These are phyloP conservation scores for Trachelus troglodyta DNA, from an alignment of 2,888 invertebrate species.

Conservation along the genomic window DNA sequence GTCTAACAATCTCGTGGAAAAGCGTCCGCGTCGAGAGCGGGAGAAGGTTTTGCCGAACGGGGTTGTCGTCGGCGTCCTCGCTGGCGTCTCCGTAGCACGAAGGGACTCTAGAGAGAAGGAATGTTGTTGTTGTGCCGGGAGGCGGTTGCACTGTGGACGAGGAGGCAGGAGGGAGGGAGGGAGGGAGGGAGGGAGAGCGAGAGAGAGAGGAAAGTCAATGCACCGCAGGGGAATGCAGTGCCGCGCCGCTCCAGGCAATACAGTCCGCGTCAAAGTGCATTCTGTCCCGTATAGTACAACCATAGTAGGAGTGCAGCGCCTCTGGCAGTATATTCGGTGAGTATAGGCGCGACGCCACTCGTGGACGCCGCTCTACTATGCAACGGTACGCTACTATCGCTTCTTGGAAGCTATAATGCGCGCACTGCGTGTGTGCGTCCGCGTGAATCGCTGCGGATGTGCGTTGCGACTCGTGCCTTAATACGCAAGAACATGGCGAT, in stretches of 20 bases:
- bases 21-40: too few species aligned
- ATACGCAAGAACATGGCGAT: not conserved
- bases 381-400: slow-evolving; percentile 32
- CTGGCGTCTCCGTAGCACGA: slow-evolving; percentile 47
- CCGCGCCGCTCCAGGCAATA: slow-evolving; percentile 46
- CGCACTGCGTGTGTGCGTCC: not conserved
- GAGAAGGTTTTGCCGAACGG: too few species aligned
- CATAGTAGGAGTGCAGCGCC: not conserved
- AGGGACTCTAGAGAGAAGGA: slow-evolving; percentile 56
- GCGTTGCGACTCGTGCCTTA: not conserved
- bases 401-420: slow-evolving; percentile 49
- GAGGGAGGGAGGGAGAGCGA: slow-evolving; percentile 30
- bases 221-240: slow-evolving; percentile 63
- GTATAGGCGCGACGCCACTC: not conserved
- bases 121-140: slow-evolving; percentile 63
- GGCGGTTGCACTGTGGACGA: slow-evolving; percentile 51
- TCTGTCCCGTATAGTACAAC: slow-evolving; percentile 46
- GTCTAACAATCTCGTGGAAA: too few species aligned
- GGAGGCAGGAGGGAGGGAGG: slow-evolving; percentile 36
- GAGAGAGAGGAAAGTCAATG: slow-evolving; percentile 57
- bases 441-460: not conserved
- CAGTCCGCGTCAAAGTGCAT: slow-evolving; percentile 56
- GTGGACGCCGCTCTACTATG: slow-evolving; percentile 1
- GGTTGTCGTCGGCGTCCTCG: not conserved
- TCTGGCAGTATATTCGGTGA: not conserved